Conservation (phyloP, 2,888 invertebrate species). For the Eristalinus aeneus region DNA sequence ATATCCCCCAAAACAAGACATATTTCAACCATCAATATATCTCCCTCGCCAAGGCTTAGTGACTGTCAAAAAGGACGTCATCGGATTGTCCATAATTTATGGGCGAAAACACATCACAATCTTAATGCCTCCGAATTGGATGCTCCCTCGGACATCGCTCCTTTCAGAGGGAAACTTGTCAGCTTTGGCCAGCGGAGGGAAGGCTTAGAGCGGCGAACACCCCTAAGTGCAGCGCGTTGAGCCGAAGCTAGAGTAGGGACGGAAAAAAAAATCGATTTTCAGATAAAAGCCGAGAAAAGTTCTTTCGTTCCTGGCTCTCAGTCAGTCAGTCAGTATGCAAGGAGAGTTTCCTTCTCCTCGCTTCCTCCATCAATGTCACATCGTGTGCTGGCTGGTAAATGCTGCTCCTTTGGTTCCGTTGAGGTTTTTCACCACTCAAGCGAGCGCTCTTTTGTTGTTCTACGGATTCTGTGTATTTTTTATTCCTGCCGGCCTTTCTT, state of each 20-base stretch:
- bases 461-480: neutral
- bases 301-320: neutral
- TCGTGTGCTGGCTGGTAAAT: conserved; percentile 28
- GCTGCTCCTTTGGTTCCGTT: conserved; percentile 17
- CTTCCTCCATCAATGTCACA: conserved; percentile 30
- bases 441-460: neutral
- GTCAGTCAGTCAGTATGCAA: conserved; percentile 17
- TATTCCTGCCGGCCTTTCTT: neutral
- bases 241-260: neutral
- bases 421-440: conserved; percentile 29
- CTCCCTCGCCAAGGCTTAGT: neutral
- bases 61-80: neutral
- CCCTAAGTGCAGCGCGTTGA: conserved; percentile 19
- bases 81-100: neutral
- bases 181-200: neutral
- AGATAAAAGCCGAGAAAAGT: conserved; percentile 29
- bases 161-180: neutral
- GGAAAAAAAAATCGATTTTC: conserved; percentile 36
- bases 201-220: neutral
- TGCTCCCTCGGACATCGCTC: neutral
- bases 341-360: conserved; percentile 12
- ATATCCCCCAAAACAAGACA: neutral
- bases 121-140: neutral
- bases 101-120: neutral
- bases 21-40: neutral